Evolutionary conservation across 2,888 invertebrate genomes (phyloP).

Genomic region (Eristalinus aeneus): DNA sequence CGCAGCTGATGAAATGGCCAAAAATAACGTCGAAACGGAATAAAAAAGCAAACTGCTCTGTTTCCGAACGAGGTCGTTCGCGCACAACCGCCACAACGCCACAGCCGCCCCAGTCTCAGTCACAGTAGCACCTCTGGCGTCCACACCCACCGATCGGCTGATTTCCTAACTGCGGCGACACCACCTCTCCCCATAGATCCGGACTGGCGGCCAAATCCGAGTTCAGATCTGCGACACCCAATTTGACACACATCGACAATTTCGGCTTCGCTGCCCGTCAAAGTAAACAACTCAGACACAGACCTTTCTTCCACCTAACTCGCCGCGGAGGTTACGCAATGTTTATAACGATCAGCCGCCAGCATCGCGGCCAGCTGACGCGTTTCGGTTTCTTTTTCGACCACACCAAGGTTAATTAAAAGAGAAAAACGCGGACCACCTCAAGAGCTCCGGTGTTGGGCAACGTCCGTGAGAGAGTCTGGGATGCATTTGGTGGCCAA

Average conservation of each 20-base stretch:
- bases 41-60: constrained; percentile 29
- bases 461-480: background rate
- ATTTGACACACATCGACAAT: background rate
- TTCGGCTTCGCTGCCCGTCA: background rate
- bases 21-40: background rate
- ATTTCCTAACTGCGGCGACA: constrained; percentile 5
- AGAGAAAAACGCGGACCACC: constrained; percentile 45
- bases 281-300: background rate
- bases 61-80: constrained; percentile 37
- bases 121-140: background rate
- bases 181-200: background rate
- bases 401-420: constrained; percentile 59
- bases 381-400: constrained; percentile 25
- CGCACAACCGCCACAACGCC: background rate
- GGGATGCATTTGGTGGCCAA: constrained; percentile 26
- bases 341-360: constrained; percentile 32
- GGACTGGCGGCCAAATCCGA: background rate
- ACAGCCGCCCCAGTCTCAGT: background rate
- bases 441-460: constrained; percentile 34
- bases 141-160: background rate
- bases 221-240: background rate
- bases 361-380: constrained; percentile 16
- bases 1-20: background rate
- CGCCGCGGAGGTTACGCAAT: constrained; percentile 29
- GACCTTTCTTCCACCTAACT: constrained; percentile 25